phyloP scores from a whole-genome alignment of 1,140 invertebrate genomes.

The Zaprionus inermis region DNA sequence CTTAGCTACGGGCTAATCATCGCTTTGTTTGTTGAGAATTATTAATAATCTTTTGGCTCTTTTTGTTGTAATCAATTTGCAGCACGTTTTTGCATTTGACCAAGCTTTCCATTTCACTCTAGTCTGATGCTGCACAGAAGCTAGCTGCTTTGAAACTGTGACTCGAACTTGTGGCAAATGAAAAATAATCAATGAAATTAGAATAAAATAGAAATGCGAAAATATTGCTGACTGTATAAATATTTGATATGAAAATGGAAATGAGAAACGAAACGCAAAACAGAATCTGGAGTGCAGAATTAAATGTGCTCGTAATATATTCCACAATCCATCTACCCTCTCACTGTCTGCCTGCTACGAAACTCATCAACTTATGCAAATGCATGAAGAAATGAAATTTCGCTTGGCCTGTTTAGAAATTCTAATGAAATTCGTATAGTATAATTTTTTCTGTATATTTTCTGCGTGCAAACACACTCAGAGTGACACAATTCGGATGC shows the following conservation, averaged over 20 bases:
- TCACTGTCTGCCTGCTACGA: conserved; percentile 25
- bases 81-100: conserved; percentile 63
- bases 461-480: conserved; percentile 53
- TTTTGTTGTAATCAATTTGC: conserved; percentile 66
- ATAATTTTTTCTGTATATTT: background rate
- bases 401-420: conserved; percentile 55
- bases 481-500: conserved; percentile 75
- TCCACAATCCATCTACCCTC: background rate
- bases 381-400: conserved; percentile 56
- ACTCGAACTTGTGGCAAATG: background rate
- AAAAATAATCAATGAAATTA: background rate
- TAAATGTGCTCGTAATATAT: conserved; percentile 7
- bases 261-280: background rate
- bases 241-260: conserved; percentile 3
- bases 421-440: conserved; percentile 60
- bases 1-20: conserved; percentile 60
- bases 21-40: conserved; percentile 52
- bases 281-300: conserved; percentile 1
- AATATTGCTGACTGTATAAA: background rate
- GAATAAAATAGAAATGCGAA: background rate
- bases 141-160: conserved; percentile 21
- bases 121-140: background rate
- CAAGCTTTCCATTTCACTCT: conserved; percentile 69
- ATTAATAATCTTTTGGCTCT: conserved; percentile 55
- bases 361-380: conserved; percentile 69